Evolutionary conservation across 2,888 invertebrate genomes (phyloP), one percentile per base, ranked within the genome.

Genomic region (Drosophila demipolita): DNA sequence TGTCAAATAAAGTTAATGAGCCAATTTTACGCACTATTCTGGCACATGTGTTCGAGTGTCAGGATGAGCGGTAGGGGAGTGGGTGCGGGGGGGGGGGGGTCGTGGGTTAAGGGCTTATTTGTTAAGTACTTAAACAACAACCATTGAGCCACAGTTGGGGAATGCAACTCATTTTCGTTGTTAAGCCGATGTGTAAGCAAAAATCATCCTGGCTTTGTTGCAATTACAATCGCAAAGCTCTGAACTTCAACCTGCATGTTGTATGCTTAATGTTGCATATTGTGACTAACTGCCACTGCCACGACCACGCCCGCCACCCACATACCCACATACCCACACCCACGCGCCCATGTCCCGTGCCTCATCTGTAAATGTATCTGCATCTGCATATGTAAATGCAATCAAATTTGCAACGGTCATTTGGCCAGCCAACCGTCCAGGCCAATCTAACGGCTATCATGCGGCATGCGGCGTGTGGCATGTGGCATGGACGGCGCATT

Each of bases 381-480:
- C 81, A 73, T 82, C 79, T 83, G 88, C 80, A 91, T 82, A 83
- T 83, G 85, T 77, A 87, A 84, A 80, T 82, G 82, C 83, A 84
- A 87, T 89, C 87, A 89, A 87, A 89, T 85, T 85, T 84, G 80
- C 85, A 84, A 85, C 85, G 85, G 89, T 84, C 85, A 85, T 84
- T 84, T 84, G 83, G 89, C 78, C 83, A 86, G 75, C 83, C 87
- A 83, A 82, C 78, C 72, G 76, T 72, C 75, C 81, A 78, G 75
- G 73, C 87, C 85, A 89, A 89, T 85, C 89, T 85, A 89, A 87
- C 75, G 89, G 84, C 84, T 89, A 83, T 88, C 80, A 83, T 71
- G 75, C 72, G 80, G 63, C 76, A 73, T 69, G 70, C 69, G 59
- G 23, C 73, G 55, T 69, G 66, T 61, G 57, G 63, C 78, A 75